phyloP scores from a whole-genome alignment of 2,888 invertebrate genomes.

The Listrodromus nycthemerus region DNA sequence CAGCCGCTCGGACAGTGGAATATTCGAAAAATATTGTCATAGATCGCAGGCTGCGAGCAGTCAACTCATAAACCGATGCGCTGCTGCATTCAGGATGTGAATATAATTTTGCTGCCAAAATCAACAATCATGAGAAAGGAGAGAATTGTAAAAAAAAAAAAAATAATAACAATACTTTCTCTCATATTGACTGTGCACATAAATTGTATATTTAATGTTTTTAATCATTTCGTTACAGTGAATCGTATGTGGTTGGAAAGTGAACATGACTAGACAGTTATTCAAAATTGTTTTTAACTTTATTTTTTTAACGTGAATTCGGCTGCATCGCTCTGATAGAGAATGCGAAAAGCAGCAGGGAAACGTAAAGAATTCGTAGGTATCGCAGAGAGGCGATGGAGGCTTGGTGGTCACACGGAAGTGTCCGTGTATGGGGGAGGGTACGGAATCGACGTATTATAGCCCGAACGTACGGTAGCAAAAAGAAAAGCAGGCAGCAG shows the following conservation, averaged over 20 bases:
- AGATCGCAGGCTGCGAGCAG: neutral
- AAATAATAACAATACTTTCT: neutral
- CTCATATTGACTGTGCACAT: no score
- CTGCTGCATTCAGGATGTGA: neutral
- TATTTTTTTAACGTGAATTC: neutral
- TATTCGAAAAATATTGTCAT: conserved; percentile 1
- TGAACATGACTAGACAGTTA: neutral
- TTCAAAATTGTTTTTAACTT: neutral
- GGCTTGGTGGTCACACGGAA: conserved; percentile 2
- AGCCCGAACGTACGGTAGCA: conserved; percentile 63
- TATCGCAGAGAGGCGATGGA: conserved; percentile 1
- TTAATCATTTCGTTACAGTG: neutral
- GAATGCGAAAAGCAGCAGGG: conserved; percentile 14
- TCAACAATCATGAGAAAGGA: no score
- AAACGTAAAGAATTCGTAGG: conserved; percentile 14
- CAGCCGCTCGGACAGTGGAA: conserved; percentile 1
- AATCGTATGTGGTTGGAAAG: neutral
- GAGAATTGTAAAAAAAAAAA: neutral
- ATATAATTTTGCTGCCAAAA: no score
- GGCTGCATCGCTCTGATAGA: conserved; percentile 5
- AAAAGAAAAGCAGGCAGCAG: conserved; percentile 69
- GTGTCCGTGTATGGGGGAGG: conserved; percentile 9
- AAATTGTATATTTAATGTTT: no score
- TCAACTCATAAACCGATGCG: neutral
- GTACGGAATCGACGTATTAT: conserved; percentile 52